Base-by-base conservation (phyloP, 2,797 vertebrate species). In the Muraenolepis orangiensis region DNA sequence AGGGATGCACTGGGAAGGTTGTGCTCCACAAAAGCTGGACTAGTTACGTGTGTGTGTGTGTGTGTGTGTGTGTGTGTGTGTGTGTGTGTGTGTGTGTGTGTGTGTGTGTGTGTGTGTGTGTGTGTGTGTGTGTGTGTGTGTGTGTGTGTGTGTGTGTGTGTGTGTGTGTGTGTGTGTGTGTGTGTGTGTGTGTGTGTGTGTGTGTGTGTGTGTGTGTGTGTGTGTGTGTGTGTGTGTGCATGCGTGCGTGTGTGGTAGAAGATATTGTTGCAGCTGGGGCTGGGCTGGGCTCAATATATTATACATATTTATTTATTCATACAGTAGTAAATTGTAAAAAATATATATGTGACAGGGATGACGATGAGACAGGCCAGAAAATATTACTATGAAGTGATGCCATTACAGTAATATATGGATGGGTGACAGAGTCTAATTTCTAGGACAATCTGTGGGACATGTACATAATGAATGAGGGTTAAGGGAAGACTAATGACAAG, bases 61-160 rank as follows among this genome's bases (percentile, higher is more conserved):
- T 29, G 10, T 66, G 64, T 66, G 64, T 29, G 64, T 66, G 64
- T 66, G 64, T 68, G 30, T 66, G 64, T 66, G 64, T 29, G 64
- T 29, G 64, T 16, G 64, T 64, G 61, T 28, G 61, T 28, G 61
- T 66, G 32, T 2, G 13, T 13, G 23, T n/a, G 18, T 66, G 12
- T 32, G 26, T 69, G 23, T 64, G 20, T 66, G 75, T 29, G 46
- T 68, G 42, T 28, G 42, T 31, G 71, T 46, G 7, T 66, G 8
- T 28, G 3, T 16, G 46, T 6, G 23, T 0, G 64, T 28, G 64
- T 66, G 64, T 29, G 10, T 66, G 64, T 66, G 64, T 29, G 64
- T 66, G 64, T 66, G 64, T 68, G 30, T 66, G 64, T 66, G 64
- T 29, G 64, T 29, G 64, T 16, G 64, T 64, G 61, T 28, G 61